phyloP scores from a whole-genome alignment of 2,113 vertebrate genomes.

The Microtus pennsylvanicus region DNA sequence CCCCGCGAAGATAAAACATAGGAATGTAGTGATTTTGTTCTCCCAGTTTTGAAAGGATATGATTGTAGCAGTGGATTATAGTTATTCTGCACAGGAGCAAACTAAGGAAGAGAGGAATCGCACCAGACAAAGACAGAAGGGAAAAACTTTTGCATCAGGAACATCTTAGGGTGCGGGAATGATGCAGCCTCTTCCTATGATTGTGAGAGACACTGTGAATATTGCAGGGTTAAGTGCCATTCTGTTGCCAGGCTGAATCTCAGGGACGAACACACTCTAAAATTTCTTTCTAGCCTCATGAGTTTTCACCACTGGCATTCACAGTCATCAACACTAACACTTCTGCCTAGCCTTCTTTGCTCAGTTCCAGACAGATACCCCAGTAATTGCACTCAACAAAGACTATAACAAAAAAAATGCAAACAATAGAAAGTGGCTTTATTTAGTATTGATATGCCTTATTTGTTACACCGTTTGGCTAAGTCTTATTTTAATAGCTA shows the following conservation, averaged over 20 bases:
- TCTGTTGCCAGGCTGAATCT: neutral
- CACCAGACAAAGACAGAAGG: slow-evolving; percentile 5
- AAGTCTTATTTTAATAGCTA: slow-evolving; percentile 36
- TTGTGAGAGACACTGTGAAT: slow-evolving; percentile 35
- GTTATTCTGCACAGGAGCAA: slow-evolving; percentile 1
- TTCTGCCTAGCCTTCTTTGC: neutral
- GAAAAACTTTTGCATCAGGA: slow-evolving; percentile 25
- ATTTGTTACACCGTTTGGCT: neutral
- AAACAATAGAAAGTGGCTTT: neutral
- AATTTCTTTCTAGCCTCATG: slow-evolving; percentile 21
- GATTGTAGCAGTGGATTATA: slow-evolving; percentile 11
- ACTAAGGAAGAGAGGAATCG: neutral
- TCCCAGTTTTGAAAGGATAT: slow-evolving; percentile 8
- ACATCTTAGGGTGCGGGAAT: neutral
- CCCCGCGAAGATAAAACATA: neutral
- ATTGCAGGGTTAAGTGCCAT: neutral
- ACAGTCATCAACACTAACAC: neutral
- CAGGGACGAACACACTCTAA: neutral
- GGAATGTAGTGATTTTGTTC: slow-evolving; percentile 12
- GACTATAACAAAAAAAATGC: neutral
- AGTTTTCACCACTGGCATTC: neutral
- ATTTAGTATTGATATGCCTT: neutral
- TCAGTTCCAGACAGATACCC: neutral
- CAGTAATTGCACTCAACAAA: neutral
- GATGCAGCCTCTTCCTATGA: neutral